phyloP scores from a whole-genome alignment of 2,888 invertebrate species.

The Philhelius pedissequus region DNA sequence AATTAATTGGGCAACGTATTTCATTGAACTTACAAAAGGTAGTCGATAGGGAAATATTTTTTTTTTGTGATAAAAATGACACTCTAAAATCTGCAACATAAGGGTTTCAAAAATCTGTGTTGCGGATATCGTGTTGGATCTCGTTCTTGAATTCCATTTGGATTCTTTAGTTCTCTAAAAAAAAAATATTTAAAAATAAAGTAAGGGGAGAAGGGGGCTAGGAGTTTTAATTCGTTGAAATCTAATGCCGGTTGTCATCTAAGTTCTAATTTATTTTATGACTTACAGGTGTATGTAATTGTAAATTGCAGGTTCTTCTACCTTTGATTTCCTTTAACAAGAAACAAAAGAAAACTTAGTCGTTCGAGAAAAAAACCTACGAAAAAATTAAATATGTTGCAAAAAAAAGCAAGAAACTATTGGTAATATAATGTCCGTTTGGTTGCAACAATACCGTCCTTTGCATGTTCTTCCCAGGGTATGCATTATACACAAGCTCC shows the following conservation, averaged over 20 bases:
- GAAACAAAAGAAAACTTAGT: not conserved
- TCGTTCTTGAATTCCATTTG: not conserved
- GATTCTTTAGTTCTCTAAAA: constrained; percentile 10
- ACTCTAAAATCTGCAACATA: constrained; percentile 17
- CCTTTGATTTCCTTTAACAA: constrained; percentile 47
- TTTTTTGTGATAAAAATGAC: not conserved
- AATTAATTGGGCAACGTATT: constrained; percentile 50
- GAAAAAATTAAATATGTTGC: not conserved
- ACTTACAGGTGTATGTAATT: constrained; percentile 22
- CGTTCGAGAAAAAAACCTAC: constrained; percentile 9
- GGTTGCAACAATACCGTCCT: not conserved
- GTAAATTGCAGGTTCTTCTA: constrained; percentile 7
- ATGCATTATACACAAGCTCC: not conserved
- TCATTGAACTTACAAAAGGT: constrained; percentile 51
- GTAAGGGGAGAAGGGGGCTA: not conserved
- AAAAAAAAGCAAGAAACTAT: not conserved
- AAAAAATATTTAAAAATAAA: constrained; percentile 8
- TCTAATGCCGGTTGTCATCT: not conserved
- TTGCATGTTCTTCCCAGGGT: not conserved
- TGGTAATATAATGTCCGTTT: not conserved
- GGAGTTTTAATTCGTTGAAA: not conserved
- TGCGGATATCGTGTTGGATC: not conserved
- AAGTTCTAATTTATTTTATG: not conserved
- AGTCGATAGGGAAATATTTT: not conserved
- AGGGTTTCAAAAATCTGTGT: not conserved